Evolutionary conservation across 2,113 vertebrate species (phyloP), one percentile per base, ranked within the genome.

Genomic region (Corydoras sp.): DNA sequence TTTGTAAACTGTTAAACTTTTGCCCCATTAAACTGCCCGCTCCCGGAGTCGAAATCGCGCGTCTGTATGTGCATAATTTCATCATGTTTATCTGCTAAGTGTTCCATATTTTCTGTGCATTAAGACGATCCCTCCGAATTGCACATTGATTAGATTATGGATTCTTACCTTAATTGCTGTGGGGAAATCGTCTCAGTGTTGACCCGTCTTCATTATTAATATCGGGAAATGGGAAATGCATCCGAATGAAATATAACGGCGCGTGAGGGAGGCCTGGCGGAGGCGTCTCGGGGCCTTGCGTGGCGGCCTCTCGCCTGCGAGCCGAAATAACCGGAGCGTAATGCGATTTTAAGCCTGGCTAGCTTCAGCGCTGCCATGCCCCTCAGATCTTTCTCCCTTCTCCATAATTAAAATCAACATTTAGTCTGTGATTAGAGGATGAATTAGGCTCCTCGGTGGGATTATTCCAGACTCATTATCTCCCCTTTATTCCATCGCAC

Each of bases 91-190:
- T 63, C 76, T 71, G 73, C 76, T 3, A 54, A 73, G 75, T 80
- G 72, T 81, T 85, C 80, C 81, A 84, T 87, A 85, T 88, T 88
- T 86, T 86, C 83, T 87, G 80, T 79, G 83, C 83, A 84, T 89
- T 88, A 88, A 88, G 83, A 88, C 87, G 89, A 88, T 89, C 82
- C 35, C 83, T 83, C 82, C 84, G 86, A 82, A 89, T 89, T 88
- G 87, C 85, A 77, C 87, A 91, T 89, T 89, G 87, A 89, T 89
- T 88, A 86, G 84, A 73, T 61, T 88, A 90, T 91, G 75, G 88
- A 91, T 89, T 89, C 87, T 75, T 65, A 81, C 83, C 69, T 82
- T 89, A 90, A 90, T 88, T 91, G 87, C 87, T 77, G 85, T 77
- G 80, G 87, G 18, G 88, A 86, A 85, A 83, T 84, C 81, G 86